Base-by-base conservation (phyloP, 2,888 invertebrate species). In the Amblyteles armatorius region DNA sequence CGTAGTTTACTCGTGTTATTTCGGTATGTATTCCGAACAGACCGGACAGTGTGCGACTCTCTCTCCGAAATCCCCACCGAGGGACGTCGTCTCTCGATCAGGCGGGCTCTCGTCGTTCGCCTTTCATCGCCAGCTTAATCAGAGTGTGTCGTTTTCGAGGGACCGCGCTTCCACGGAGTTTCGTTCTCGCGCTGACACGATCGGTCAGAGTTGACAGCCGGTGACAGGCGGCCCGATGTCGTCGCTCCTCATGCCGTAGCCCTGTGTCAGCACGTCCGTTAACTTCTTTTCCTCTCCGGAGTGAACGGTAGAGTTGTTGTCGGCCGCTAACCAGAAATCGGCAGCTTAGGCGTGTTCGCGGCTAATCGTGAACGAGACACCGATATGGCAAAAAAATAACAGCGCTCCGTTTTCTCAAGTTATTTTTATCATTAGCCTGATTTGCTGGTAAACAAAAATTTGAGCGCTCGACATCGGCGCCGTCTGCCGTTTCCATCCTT, bases 1-100 rank as follows among this genome's bases (percentile, higher is more conserved):
- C 11, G 19, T 48, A 48, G 55, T 71, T 74, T 67, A 67, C 76
- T 83, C 57, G 44, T 60, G 72, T 82, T 82, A 78, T 57, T 48
- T 69, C 57, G 29, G 69, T 57, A 6, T 55, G 4, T 57, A 78
- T 69, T 65, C 55, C 29, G 40, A 40, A 50, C 76, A 44, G 71
- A 36, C 26, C 19, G 63, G 16, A 16, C 63, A 29, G 44, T 33
- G 40, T 11, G 9, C 16, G 16, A 48, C 26, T 6, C 33, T 4
- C 33, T 4, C 33, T 22, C n/a, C 26, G 22, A 77, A 57, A 65
- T 67, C 71, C 55, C 33, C 63, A 4, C 16, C 63, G 3, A 48
- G 82, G 55, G 77, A 72, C 0, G 29, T 57, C 16, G 16, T n/a
- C 6, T 29, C 6, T 9, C 52, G 40, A 13, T 33, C 63, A 16